Base-by-base conservation (phyloP, 30 jellyfish, hydroid and myxozoan species). In the Clytia hemisphaerica region DNA sequence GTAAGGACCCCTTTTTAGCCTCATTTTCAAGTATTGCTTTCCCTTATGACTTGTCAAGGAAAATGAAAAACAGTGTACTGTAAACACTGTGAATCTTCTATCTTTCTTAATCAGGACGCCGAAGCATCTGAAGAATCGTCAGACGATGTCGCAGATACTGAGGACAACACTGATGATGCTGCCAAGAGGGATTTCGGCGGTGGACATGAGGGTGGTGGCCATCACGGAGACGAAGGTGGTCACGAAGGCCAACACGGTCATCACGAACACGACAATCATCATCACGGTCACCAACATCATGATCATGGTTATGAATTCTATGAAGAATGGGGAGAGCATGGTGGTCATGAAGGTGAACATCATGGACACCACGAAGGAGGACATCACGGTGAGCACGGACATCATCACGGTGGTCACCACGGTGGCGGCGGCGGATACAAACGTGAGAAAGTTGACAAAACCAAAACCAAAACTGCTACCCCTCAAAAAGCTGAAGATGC, bases 181-280 rank as follows among this genome's bases (percentile, higher is more conserved):
- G 93, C 61, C 24, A 79, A 79, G 61, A 83, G 96, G 25, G 79
- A 83, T 44, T 83, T 61, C 58, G 95, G 92, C 53, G 77, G 89
- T 82, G 94, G 94, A 14, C 72, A 45, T 3, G 7, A 22, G 18
- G 77, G 55, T 6, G 81, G 81, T 33, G 82, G 81, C 33, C 68
- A 63, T 28, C 62, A 67, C 24, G 97, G 91, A 16, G 88, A 67
- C 14, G 71, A 67, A 22, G 81, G 81, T 25, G 94, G 93, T 2
- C 93, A 84, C 54, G 95, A 75, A 26, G 94, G 95, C 10, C 83
- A 88, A 35, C 97, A 88, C 38, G 98, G 94, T 55, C 92, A 78
- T 7, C 98, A 89, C 59, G 95, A 85, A 6, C 98, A 89, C 42
- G 95, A 89, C 51, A 90, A 89, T 68, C 98, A 89, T 58, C 95